These are phyloP conservation scores for Apus apus DNA, from an alignment of 2,113 vertebrate genomes.

Conservation along the genomic window DNA sequence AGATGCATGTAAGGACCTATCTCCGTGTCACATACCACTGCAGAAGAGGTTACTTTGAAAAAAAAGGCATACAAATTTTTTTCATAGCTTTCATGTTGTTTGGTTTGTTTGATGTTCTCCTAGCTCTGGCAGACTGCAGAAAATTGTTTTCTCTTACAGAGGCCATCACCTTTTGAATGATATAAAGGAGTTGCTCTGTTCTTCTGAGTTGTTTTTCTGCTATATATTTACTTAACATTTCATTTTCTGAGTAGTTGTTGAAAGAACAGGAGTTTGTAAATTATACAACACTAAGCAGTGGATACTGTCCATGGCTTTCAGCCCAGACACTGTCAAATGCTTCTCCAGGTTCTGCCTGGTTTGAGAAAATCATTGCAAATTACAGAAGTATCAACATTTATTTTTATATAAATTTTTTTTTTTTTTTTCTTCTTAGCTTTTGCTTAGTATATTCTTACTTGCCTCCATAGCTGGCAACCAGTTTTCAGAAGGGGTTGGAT, in stretches of 20 bases:
- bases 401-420: not conserved
- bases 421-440: conserved; percentile 59
- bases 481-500: conserved; percentile 2
- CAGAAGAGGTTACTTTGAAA: conserved; percentile 16
- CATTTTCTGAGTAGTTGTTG: conserved; percentile 73
- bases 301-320: conserved; percentile 72
- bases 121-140: conserved; percentile 39
- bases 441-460: conserved; percentile 34
- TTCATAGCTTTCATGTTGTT: conserved; percentile 53
- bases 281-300: conserved; percentile 72
- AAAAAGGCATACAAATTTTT: conserved; percentile 28
- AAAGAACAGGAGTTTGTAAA: conserved; percentile 81
- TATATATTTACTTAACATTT: conserved; percentile 77
- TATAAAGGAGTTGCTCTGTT: conserved; percentile 54
- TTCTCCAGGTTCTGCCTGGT: conserved; percentile 60
- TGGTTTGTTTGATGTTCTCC: conserved; percentile 63
- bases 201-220: conserved; percentile 62
- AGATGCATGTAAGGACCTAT: conserved; percentile 39
- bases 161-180: conserved; percentile 56
- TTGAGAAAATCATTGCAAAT: conserved; percentile 69
- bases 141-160: conserved; percentile 52
- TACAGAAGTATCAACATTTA: conserved; percentile 67
- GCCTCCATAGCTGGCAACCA: conserved; percentile 7
- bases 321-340: conserved; percentile 76
- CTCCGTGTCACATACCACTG: not conserved